Percentiles rank a stretch among this genome's conserved stretches.
These are phyloP conservation scores for Drosophila melanocephala DNA, from an alignment of 2,888 invertebrate genomes.

Conservation along the genomic window DNA sequence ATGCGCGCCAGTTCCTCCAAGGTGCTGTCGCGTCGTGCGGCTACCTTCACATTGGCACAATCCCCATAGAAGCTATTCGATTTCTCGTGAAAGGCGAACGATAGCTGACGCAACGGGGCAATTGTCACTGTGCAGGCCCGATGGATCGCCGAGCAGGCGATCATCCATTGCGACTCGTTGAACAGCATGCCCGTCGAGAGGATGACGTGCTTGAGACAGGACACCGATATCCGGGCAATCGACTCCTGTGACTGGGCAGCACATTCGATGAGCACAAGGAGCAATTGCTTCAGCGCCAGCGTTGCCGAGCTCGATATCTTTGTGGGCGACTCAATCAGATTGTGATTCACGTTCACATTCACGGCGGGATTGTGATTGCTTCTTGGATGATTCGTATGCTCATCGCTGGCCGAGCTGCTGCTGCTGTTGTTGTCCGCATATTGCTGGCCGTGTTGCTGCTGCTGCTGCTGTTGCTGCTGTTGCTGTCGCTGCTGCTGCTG, in stretches of 20 bases:
- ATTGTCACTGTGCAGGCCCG: slow-evolving; percentile 94
- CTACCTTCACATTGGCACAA: slow-evolving; percentile 96
- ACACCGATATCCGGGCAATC: slow-evolving; percentile 95
- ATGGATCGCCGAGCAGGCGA: slow-evolving; percentile 92
- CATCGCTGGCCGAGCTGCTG: slow-evolving; percentile 44
- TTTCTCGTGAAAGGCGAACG: slow-evolving; percentile 95
- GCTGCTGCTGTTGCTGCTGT: slow-evolving; percentile 31
- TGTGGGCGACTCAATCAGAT: slow-evolving; percentile 84
- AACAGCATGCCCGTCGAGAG: slow-evolving; percentile 93
- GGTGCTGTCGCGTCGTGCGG: slow-evolving; percentile 94
- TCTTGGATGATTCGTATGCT: slow-evolving; percentile 28
- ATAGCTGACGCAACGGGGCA: slow-evolving; percentile 94
- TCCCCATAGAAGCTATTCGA: slow-evolving; percentile 98
- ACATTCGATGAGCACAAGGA: slow-evolving; percentile 95
- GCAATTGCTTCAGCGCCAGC: slow-evolving; percentile 93
- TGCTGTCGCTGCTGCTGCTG: slow-evolving; percentile 17
- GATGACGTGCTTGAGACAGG: slow-evolving; percentile 94
- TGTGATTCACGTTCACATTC: slow-evolving; percentile 45
- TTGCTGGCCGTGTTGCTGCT: slow-evolving; percentile 45
- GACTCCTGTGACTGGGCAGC: slow-evolving; percentile 95
- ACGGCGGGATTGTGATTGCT: slow-evolving; percentile 21
- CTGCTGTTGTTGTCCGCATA: slow-evolving; percentile 53
- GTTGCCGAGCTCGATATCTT: slow-evolving; percentile 89
- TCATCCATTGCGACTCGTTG: slow-evolving; percentile 94
- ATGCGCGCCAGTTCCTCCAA: slow-evolving; percentile 93